These are phyloP conservation scores for Onthophagus sagittarius DNA, from an alignment of 2,888 invertebrate species.

Conservation along the genomic window DNA sequence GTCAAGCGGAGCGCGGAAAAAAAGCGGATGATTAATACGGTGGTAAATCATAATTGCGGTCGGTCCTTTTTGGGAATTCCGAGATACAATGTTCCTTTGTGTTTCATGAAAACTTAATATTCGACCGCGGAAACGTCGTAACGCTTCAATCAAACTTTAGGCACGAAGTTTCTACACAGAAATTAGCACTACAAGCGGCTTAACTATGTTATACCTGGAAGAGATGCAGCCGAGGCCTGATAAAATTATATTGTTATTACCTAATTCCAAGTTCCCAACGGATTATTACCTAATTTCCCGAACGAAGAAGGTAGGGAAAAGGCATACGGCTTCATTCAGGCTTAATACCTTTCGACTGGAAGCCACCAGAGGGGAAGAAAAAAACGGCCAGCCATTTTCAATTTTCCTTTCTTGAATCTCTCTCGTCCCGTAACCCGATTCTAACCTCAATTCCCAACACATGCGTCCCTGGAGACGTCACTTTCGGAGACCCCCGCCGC, in stretches of 20 bases:
- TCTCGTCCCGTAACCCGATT: neutral
- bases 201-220: slow-evolving; percentile 1
- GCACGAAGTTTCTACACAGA: slow-evolving; percentile 5
- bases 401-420: neutral
- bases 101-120: neutral
- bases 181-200: slow-evolving; percentile 4
- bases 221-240: neutral
- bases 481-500: neutral
- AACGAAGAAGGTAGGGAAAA: neutral
- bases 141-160: slow-evolving; percentile 11
- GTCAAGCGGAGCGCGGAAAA: slow-evolving; percentile 3
- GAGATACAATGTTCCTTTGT: neutral
- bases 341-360: neutral
- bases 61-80: neutral
- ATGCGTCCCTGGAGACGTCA: neutral
- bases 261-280: neutral
- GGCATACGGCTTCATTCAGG: neutral
- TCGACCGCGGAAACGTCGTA: neutral
- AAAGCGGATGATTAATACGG: slow-evolving; percentile 6
- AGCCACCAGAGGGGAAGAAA: neutral
- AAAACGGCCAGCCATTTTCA: neutral
- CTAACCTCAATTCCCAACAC: neutral
- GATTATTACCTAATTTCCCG: neutral
- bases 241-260: neutral
- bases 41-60: slow-evolving; percentile 6